phyloP scores from a whole-genome alignment of 2,888 invertebrate genomes.

The Morpho achilles region DNA sequence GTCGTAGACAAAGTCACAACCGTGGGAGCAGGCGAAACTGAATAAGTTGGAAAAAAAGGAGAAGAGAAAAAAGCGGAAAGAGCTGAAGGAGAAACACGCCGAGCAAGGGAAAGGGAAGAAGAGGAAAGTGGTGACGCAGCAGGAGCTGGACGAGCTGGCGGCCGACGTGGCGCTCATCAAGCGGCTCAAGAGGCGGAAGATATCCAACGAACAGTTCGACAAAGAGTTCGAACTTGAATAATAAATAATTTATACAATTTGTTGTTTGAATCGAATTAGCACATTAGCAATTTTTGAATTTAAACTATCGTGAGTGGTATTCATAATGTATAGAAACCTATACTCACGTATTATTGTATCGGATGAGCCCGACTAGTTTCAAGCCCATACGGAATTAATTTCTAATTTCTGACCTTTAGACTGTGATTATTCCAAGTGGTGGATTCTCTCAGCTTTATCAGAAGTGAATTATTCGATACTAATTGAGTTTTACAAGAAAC shows the following conservation, averaged over 20 bases:
- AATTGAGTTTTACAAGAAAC: too few species aligned
- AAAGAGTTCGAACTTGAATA: conserved; percentile 77
- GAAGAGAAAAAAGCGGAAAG: conserved; percentile 81
- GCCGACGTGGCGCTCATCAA: conserved; percentile 91
- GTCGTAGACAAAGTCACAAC: conserved; percentile 76
- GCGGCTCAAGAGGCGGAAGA: conserved; percentile 91
- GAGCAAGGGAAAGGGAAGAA: conserved; percentile 67
- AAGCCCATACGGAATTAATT: too few species aligned
- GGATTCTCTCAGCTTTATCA: too few species aligned
- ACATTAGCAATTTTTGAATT: too few species aligned
- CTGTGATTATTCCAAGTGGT: too few species aligned
- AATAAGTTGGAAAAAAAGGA: conserved; percentile 83
- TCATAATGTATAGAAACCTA: too few species aligned
- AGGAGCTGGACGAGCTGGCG: conserved; percentile 87
- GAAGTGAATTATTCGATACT: too few species aligned
- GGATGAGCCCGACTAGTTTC: too few species aligned
- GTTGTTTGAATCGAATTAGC: too few species aligned
- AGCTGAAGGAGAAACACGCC: conserved; percentile 67
- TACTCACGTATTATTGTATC: too few species aligned
- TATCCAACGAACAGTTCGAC: conserved; percentile 82
- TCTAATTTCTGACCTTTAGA: too few species aligned
- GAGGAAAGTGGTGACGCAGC: conserved; percentile 77
- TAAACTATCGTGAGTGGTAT: too few species aligned
- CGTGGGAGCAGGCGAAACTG: conserved; percentile 89
- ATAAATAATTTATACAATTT: conserved; percentile 20